phyloP scores from a whole-genome alignment of 2,113 vertebrate genomes.

The Lagopus leucura region DNA sequence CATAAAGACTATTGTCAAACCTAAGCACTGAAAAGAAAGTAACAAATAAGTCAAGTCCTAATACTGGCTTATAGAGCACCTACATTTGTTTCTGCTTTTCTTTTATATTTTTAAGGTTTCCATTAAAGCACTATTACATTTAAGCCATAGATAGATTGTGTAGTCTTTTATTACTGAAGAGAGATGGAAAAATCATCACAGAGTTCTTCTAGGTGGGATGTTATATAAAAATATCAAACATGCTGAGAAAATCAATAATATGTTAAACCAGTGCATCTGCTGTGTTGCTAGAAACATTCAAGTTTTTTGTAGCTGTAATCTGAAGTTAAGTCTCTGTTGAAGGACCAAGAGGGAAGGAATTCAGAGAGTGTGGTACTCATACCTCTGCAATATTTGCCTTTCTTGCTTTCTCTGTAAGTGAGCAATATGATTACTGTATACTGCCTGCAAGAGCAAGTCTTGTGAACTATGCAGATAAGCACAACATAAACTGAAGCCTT shows the following conservation, averaged over 20 bases:
- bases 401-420: neutral
- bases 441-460: neutral
- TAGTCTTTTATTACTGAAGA: neutral
- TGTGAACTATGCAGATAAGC: neutral
- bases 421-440: neutral
- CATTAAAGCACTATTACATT: neutral
- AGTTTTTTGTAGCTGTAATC: neutral
- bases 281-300: neutral
- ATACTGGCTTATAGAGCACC: neutral
- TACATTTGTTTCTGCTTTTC: neutral
- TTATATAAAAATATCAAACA: neutral
- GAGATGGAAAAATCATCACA: neutral
- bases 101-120: neutral
- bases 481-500: neutral
- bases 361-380: accelerated
- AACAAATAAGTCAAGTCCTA: neutral
- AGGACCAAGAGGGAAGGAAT: neutral
- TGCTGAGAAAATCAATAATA: neutral
- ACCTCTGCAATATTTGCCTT: neutral
- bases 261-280: neutral
- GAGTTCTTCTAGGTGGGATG: neutral
- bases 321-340: neutral
- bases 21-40: neutral
- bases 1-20: neutral
- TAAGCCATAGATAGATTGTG: neutral